A percentile compares a stretch with the other conserved stretches of the same genome.
Conservation (phyloP, 1,140 invertebrate species). For the Microplitis demolitor region DNA sequence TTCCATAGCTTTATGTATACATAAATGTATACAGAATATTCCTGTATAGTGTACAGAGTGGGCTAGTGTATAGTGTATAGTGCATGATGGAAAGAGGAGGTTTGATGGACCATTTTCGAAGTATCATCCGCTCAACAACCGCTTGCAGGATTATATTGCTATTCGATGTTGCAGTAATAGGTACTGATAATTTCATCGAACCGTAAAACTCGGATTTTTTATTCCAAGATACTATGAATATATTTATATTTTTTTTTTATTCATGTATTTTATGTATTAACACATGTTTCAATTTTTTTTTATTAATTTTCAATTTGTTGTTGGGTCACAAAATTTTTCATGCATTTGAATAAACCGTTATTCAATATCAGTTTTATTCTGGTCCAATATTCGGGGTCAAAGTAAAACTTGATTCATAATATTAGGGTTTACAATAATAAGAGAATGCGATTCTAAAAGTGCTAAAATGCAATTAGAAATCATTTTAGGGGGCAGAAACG, state of each 20-base stretch:
- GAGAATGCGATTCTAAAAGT: too few relatives aligned
- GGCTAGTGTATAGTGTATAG: too few relatives aligned
- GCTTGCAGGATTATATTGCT: constrained; percentile 8
- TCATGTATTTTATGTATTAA: background rate
- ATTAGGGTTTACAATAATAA: too few relatives aligned
- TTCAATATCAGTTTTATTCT: too few relatives aligned
- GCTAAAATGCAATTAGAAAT: too few relatives aligned
- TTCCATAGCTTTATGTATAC: too few relatives aligned
- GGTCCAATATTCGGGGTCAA: too few relatives aligned
- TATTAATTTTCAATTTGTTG: background rate
- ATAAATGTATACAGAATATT: too few relatives aligned
- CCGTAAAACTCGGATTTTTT: background rate
- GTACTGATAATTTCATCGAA: background rate
- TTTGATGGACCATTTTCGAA: constrained; percentile 4
- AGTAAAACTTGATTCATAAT: too few relatives aligned
- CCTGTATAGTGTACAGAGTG: too few relatives aligned
- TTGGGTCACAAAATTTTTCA: background rate
- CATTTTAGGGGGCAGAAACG: too few relatives aligned
- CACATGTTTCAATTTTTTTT: background rate
- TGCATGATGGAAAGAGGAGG: background rate
- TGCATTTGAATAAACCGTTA: background rate
- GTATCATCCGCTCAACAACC: background rate
- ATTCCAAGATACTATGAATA: background rate
- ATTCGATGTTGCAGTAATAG: background rate
- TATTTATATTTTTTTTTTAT: background rate